Evolutionary conservation across 2,888 invertebrate species (phyloP).

Genomic region (Pecten maximus): DNA sequence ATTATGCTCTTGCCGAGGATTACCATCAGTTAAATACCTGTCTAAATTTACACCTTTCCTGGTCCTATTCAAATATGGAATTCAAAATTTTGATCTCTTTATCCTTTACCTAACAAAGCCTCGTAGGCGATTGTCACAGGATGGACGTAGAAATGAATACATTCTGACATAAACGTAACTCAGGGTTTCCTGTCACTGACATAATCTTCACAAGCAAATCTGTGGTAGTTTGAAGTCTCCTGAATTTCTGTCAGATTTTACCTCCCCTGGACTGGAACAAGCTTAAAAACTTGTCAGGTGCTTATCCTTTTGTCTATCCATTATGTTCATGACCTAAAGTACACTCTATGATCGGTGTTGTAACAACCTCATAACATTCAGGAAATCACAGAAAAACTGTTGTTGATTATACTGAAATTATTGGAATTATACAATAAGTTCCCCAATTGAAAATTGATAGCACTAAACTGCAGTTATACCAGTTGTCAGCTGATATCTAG

Average conservation of each 20-base stretch:
- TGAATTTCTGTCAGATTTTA: conserved; percentile 13
- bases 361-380: too few relatives aligned
- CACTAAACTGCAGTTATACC: too few relatives aligned
- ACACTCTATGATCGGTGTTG: too few relatives aligned
- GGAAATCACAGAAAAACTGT: too few relatives aligned
- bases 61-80: not conserved
- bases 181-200: not conserved
- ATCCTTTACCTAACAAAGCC: not conserved
- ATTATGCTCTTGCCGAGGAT: not conserved
- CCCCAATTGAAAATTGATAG: too few relatives aligned
- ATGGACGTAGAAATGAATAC: not conserved
- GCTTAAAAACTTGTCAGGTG: not conserved
- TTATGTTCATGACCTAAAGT: not conserved
- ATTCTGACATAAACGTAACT: not conserved
- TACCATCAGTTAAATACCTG: conserved; percentile 6
- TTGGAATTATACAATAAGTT: too few relatives aligned
- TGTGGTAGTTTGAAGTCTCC: not conserved
- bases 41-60: not conserved
- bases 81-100: conserved; percentile 20
- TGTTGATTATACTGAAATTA: too few relatives aligned
- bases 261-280: conserved; percentile 18
- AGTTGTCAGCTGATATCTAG: too few relatives aligned
- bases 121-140: not conserved
- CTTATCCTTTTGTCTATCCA: not conserved
- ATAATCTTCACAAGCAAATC: not conserved